phyloP scores from a whole-genome alignment of 1,140 invertebrate species.

The Gryllus bimaculatus region DNA sequence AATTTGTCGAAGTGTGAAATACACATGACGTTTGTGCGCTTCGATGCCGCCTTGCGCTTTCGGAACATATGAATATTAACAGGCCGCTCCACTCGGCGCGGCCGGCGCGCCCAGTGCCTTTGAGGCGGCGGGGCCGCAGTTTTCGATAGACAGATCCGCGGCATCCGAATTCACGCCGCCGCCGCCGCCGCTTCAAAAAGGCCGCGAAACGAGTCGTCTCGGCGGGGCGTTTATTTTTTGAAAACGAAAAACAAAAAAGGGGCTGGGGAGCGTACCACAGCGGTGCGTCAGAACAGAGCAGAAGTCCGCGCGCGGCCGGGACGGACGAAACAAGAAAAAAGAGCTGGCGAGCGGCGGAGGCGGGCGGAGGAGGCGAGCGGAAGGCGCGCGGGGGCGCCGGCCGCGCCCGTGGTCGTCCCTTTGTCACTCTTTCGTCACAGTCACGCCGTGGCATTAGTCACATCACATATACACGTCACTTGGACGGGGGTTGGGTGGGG shows the following conservation, averaged over 20 bases:
- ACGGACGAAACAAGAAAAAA: neutral
- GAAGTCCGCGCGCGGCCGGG: neutral
- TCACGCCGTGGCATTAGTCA: neutral
- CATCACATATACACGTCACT: neutral
- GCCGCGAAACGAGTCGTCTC: neutral
- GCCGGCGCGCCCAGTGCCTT: neutral
- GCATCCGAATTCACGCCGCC: neutral
- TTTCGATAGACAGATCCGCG: neutral
- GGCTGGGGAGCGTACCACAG: neutral
- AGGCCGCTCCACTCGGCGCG: neutral
- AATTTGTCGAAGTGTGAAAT: slow-evolving; percentile 5
- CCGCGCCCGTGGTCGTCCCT: neutral
- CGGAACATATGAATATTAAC: neutral
- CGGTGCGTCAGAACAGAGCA: too few species aligned
- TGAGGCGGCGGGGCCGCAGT: neutral
- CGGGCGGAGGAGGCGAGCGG: too few species aligned
- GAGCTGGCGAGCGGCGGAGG: too few species aligned
- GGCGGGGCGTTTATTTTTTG: neutral
- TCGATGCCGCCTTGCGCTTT: neutral
- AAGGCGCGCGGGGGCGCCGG: too few species aligned
- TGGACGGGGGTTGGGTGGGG: neutral
- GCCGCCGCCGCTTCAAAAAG: neutral
- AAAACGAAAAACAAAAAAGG: neutral
- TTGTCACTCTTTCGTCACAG: slow-evolving; percentile 3
- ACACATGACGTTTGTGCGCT: neutral